These are phyloP conservation scores for Agrotis clavis DNA, from an alignment of 2,888 invertebrate species.

Conservation along the genomic window DNA sequence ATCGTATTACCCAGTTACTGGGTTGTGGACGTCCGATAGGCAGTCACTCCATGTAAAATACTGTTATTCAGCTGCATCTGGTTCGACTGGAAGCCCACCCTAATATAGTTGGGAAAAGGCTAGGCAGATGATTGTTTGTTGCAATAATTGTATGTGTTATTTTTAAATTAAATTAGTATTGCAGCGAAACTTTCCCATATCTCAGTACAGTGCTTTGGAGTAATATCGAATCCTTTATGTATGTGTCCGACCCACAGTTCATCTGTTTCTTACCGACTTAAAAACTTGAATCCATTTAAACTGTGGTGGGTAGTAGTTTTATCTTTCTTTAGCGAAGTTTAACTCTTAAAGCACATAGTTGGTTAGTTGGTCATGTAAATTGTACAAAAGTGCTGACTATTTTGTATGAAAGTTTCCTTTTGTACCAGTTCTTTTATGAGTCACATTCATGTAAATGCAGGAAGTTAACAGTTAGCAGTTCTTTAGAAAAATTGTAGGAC, in stretches of 20 bases:
- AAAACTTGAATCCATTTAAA: slow-evolving; percentile 44
- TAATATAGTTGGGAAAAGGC: too few species aligned
- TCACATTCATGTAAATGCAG: background rate
- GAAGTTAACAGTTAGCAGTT: background rate
- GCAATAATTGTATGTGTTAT: too few species aligned
- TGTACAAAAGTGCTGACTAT: slow-evolving; percentile 26
- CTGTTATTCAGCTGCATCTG: too few species aligned
- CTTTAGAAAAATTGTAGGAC: background rate
- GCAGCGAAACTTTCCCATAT: too few species aligned
- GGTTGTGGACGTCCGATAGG: too few species aligned
- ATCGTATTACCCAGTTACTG: too few species aligned
- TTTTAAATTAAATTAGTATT: too few species aligned
- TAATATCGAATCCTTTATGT: background rate
- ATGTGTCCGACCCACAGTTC: too few species aligned
- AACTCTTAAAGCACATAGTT: slow-evolving; percentile 20
- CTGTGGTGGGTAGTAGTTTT: slow-evolving; percentile 4
- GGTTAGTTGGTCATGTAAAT: slow-evolving; percentile 20
- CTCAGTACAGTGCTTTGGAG: background rate
- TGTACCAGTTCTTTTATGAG: slow-evolving; percentile 1
- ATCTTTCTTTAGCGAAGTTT: slow-evolving; percentile 18
- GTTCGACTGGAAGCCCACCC: too few species aligned
- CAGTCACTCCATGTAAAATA: too few species aligned
- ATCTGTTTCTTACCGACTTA: background rate
- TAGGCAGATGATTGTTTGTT: too few species aligned
- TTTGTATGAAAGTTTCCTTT: slow-evolving; percentile 7